Conservation (phyloP, 1,140 invertebrate species). For the Pentalonia nigronervosa region DNA sequence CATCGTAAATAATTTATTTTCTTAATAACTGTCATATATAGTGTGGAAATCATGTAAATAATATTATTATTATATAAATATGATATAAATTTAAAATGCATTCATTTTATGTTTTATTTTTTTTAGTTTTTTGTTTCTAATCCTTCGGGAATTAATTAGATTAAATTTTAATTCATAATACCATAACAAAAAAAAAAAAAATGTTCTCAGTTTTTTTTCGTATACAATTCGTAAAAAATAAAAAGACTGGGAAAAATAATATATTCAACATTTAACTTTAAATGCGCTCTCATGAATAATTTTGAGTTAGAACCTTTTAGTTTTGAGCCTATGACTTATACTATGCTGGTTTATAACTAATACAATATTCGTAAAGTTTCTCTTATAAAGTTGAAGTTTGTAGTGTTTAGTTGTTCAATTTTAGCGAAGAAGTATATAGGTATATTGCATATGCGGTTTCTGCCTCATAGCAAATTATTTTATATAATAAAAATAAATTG, state of each 20-base stretch:
- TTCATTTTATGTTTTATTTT: background rate
- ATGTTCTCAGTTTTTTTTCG: background rate
- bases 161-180: constrained; percentile 20
- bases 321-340: constrained; percentile 16
- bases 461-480: background rate
- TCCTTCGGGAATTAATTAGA: background rate
- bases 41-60: background rate
- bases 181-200: background rate
- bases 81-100: background rate
- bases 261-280: constrained; percentile 18
- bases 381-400: background rate
- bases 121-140: background rate
- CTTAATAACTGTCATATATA: background rate
- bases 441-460: background rate
- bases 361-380: constrained; percentile 16
- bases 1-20: background rate
- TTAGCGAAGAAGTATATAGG: background rate
- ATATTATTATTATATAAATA: background rate
- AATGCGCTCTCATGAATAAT: constrained; percentile 3
- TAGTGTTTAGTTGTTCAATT: background rate
- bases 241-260: background rate
- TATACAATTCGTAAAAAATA: background rate
- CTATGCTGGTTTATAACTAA: background rate
- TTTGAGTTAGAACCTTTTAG: constrained; percentile 7
- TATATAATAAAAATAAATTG: constrained; percentile 10